phyloP scores from a whole-genome alignment of 1,140 invertebrate genomes.

The Heliconius himera region DNA sequence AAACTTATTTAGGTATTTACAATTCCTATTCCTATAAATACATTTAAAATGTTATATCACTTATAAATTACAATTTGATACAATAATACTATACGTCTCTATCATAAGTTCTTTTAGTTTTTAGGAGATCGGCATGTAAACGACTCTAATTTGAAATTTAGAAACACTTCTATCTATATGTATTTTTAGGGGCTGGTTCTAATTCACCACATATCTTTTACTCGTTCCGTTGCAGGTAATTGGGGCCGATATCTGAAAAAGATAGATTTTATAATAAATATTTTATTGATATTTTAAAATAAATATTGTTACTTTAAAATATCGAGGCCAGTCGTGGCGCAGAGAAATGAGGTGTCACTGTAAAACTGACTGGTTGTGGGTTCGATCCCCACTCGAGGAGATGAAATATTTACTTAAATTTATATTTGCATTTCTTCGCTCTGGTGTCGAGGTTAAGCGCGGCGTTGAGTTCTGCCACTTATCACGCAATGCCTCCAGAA shows the following conservation, averaged over 20 bases:
- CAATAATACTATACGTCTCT: constrained; percentile 11
- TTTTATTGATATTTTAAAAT: not conserved
- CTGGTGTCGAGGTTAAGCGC: too few relatives aligned
- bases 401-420: too few relatives aligned
- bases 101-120: not conserved
- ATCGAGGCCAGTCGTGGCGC: too few relatives aligned
- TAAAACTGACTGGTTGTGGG: too few relatives aligned
- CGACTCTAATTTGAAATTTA: not conserved
- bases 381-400: too few relatives aligned
- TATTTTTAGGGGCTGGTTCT: not conserved
- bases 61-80: not conserved
- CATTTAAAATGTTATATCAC: constrained; percentile 1
- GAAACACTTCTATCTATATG: not conserved
- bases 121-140: not conserved
- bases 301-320: not conserved
- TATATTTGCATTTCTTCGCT: too few relatives aligned
- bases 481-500: too few relatives aligned
- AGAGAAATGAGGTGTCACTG: too few relatives aligned
- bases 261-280: not conserved
- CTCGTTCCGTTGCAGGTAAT: constrained; percentile 67
- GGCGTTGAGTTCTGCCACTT: too few relatives aligned
- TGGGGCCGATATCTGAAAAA: constrained; percentile 68
- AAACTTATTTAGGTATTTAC: constrained; percentile 61
- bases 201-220: constrained; percentile 76
- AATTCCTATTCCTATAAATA: constrained; percentile 25